Evolutionary conservation across 2,797 vertebrate genomes (phyloP).

Genomic region (Acomys russatus): DNA sequence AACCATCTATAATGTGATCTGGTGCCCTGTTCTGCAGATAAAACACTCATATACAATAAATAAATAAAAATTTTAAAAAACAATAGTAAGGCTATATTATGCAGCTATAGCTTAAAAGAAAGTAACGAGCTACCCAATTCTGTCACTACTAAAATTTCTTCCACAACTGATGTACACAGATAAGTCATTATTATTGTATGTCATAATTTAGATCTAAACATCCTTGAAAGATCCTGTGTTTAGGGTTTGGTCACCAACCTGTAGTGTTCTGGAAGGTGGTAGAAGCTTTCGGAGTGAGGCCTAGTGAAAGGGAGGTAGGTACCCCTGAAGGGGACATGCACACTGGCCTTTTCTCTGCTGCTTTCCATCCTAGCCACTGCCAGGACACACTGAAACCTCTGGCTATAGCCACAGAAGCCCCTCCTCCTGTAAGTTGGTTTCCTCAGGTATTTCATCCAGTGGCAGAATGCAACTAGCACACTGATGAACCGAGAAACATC

Average conservation of each 20-base stretch:
- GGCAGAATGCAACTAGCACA: not conserved
- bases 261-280: not conserved
- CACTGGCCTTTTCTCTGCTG: not conserved
- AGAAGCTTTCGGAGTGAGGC: not conserved
- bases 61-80: not conserved
- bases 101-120: conserved; percentile 45
- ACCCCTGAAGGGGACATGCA: not conserved
- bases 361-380: not conserved
- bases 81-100: conserved; percentile 42
- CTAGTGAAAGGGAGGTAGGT: not conserved
- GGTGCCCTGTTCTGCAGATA: too few species aligned
- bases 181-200: not conserved
- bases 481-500: not conserved
- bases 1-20: too few species aligned
- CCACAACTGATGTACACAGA: not conserved
- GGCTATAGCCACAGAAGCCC: too few species aligned
- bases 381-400: too few species aligned
- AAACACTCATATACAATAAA: too few species aligned
- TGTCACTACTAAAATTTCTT: conserved; percentile 10
- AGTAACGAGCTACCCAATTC: conserved; percentile 21
- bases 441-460: not conserved
- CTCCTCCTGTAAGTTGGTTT: not conserved
- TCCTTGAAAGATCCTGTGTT: not conserved
- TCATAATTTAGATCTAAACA: not conserved
- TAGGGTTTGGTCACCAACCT: not conserved